Base-by-base conservation (phyloP, 2,113 vertebrate genomes). In the Clarias magur region DNA sequence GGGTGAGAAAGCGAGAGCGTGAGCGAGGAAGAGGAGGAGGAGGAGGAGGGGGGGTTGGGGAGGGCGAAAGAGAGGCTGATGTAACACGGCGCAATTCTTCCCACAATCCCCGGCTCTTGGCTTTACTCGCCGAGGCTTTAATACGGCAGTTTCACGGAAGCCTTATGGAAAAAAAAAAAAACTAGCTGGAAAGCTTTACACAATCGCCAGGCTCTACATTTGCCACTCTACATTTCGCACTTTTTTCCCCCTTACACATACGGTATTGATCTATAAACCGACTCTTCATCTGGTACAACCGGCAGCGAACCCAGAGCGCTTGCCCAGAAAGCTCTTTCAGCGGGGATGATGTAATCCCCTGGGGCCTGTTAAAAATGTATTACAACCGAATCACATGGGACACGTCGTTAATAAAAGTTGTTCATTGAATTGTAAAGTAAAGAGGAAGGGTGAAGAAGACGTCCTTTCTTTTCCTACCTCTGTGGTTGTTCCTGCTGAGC, bases 301-400 rank as follows among this genome's bases (percentile, higher is more conserved):
- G 7, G 48, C 48, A 67, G 60, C 7, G 62, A 88, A 78, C 60
- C 80, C 34, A 7, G 60, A 57, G 86, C 86, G 83, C 86, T 81
- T 83, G 78, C 56, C 92, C 91, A 92, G 70, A 25, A 70, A 87
- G 89, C 92, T 91, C 92, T 92, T 88, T 91, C 88, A 86, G 88
- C 91, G 86, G 88, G 82, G 91, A 93, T 92, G 93, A 92, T 93
- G 92, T 93, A 90, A 91, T 93, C 94, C 93, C 92, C 88, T n/a
- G 91, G 89, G 93, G 91, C 92, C 93, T 93, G 94, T 95, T 94
- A 93, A 90, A 94, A 89, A 90, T 89, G 90, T 93, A 94, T 95
- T 90, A 90, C 91, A 89, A 89, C 91, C 57, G 86, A 93, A 91
- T 91, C 92, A 91, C 89, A 88, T 76, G 87, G 93, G 94, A 93